Evolutionary conservation across 1,140 invertebrate genomes (phyloP).

Genomic region (Leptestheria dahalacensis): DNA sequence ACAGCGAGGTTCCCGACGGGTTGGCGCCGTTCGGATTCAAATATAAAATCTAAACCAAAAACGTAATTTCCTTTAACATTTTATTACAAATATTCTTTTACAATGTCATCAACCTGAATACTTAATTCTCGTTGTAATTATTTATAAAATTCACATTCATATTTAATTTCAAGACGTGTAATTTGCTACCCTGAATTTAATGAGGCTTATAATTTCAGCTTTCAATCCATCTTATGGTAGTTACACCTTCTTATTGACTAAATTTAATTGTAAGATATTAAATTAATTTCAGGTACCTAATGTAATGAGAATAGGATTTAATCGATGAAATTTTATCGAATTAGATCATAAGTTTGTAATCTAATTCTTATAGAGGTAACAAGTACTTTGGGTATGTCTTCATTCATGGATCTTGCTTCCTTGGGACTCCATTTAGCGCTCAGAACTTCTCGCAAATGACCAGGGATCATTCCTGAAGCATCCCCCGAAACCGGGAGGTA

Average conservation of each 20-base stretch:
- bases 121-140: too few relatives aligned
- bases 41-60: conserved; percentile 34
- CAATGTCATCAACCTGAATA: too few relatives aligned
- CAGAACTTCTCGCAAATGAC: conserved; percentile 22
- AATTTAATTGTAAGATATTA: too few relatives aligned
- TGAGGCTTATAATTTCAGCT: too few relatives aligned
- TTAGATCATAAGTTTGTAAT: neutral
- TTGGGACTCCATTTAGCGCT: conserved; percentile 24
- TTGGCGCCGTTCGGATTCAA: conserved; percentile 47
- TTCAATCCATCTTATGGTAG: too few relatives aligned
- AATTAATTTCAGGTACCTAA: too few relatives aligned
- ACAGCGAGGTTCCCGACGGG: conserved; percentile 49
- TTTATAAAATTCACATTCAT: too few relatives aligned
- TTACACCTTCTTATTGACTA: too few relatives aligned
- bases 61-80: conserved; percentile 23
- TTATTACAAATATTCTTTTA: conserved; percentile 17
- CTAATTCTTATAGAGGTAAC: neutral
- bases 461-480: conserved; percentile 27
- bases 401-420: conserved; percentile 21
- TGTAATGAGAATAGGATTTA: too few relatives aligned
- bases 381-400: conserved; percentile 27
- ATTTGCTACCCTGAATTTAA: too few relatives aligned
- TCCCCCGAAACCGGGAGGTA: conserved; percentile 26
- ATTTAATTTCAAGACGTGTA: too few relatives aligned
- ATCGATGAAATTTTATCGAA: too few relatives aligned